These are phyloP conservation scores for Globia sparganii DNA, from an alignment of 2,888 invertebrate genomes.

Conservation along the genomic window DNA sequence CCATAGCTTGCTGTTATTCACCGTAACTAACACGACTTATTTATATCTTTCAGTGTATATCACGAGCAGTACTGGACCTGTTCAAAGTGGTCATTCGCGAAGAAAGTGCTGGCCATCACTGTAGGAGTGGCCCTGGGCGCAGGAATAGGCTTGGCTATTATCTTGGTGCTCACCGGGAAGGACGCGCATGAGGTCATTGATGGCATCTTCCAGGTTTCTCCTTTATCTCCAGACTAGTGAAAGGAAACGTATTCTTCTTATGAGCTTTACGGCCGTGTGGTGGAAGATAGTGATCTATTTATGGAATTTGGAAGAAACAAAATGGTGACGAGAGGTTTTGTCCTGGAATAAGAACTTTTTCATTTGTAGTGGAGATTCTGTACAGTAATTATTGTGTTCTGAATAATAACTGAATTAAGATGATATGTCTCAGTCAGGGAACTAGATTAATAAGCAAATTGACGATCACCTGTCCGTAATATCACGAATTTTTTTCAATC, in stretches of 20 bases:
- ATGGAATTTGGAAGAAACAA: constrained; percentile 9
- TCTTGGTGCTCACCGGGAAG: constrained; percentile 66
- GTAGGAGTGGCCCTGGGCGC: constrained; percentile 82
- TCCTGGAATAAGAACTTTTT: neutral
- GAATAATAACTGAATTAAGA: constrained; percentile 15
- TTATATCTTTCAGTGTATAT: constrained; percentile 77
- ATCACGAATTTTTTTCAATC: neutral
- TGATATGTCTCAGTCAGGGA: neutral
- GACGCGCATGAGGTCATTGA: constrained; percentile 71
- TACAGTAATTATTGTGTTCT: constrained; percentile 18
- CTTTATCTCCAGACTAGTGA: constrained; percentile 69
- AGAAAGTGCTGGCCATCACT: constrained; percentile 78
- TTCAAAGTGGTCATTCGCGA: constrained; percentile 82
- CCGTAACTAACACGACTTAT: constrained; percentile 7
- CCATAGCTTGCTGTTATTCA: neutral
- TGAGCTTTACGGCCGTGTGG: neutral
- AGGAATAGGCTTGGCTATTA: constrained; percentile 79
- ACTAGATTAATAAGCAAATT: neutral
- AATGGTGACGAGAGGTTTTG: neutral
- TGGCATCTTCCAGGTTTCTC: constrained; percentile 70
- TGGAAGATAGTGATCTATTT: constrained; percentile 18
- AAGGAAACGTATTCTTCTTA: neutral
- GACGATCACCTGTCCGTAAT: neutral
- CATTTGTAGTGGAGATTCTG: constrained; percentile 20
- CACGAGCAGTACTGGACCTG: constrained; percentile 88